These are phyloP conservation scores for Melinaea menophilus DNA, from an alignment of 2,888 invertebrate genomes.

Conservation along the genomic window DNA sequence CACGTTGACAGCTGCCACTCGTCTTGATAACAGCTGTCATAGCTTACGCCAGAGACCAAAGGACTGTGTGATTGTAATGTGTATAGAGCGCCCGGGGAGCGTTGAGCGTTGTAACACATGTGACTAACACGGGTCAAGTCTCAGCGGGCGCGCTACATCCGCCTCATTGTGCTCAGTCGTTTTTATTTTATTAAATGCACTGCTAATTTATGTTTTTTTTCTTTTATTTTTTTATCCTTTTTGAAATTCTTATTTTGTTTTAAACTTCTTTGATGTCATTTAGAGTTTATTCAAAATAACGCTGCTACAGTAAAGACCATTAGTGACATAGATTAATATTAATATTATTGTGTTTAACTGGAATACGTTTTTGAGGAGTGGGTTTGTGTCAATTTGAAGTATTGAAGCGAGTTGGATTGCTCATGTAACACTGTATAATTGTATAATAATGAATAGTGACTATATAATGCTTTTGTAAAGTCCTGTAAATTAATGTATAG, in stretches of 20 bases:
- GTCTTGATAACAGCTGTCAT: constrained; percentile 26
- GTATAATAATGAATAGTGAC: background rate
- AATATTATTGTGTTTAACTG: background rate
- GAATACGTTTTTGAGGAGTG: background rate
- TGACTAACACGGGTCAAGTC: constrained; percentile 15
- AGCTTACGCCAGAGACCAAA: constrained; percentile 36
- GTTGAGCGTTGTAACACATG: constrained; percentile 1
- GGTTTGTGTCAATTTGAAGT: background rate
- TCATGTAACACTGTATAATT: background rate
- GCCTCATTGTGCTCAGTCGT: constrained; percentile 60
- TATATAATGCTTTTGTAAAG: constrained; percentile 26
- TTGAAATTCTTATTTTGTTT: background rate
- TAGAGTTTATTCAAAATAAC: constrained; percentile 12
- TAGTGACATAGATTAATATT: background rate
- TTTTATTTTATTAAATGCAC: constrained; percentile 69
- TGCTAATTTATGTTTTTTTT: constrained; percentile 57
- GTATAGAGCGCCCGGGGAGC: constrained; percentile 20
- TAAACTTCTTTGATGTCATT: background rate
- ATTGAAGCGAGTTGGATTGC: background rate
- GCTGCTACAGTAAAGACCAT: background rate
- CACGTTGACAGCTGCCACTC: constrained; percentile 14
- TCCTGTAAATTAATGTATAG: constrained; percentile 19
- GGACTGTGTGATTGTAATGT: constrained; percentile 30
- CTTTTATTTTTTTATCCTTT: constrained; percentile 35
- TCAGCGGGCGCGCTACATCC: constrained; percentile 40